A percentile compares a stretch with the other conserved stretches of the same genome.
Evolutionary conservation across 2,113 vertebrate species (phyloP).

Genomic region (Argyrosomus japonicus): DNA sequence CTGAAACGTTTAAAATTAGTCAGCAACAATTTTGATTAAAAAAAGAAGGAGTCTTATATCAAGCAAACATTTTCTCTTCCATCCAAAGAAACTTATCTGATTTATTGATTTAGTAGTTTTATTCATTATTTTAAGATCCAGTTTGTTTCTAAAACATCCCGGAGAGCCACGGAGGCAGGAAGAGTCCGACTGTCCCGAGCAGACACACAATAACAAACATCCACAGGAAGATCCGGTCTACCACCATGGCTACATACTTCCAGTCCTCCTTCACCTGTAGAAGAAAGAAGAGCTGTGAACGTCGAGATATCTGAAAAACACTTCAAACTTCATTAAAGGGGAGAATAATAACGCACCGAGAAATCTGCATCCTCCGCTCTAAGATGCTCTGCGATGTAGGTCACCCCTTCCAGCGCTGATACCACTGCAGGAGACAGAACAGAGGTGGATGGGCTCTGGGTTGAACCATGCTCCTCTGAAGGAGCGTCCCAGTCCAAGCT

Average conservation of each 20-base stretch:
- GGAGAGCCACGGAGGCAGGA: constrained; percentile 87
- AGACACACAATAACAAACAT: constrained; percentile 89
- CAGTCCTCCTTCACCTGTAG: constrained; percentile 89
- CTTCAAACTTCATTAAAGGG: not conserved
- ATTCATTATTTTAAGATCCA: not conserved
- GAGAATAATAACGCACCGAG: constrained; percentile 14
- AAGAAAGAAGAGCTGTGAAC: not conserved
- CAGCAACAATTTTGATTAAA: no score
- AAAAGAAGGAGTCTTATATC: not conserved
- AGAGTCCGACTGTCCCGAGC: constrained; percentile 88
- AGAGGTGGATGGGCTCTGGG: constrained; percentile 26
- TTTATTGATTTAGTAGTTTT: not conserved
- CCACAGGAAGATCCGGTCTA: constrained; percentile 91
- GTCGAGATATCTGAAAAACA: not conserved
- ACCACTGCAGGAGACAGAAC: constrained; percentile 82
- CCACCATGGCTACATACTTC: constrained; percentile 82
- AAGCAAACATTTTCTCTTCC: no score
- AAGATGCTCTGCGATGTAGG: constrained; percentile 90
- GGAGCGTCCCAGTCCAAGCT: not conserved
- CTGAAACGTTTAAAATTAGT: no score
- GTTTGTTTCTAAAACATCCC: constrained; percentile 86
- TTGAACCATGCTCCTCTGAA: not conserved
- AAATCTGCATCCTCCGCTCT: constrained; percentile 88
- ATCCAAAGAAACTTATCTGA: no score
- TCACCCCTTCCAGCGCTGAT: constrained; percentile 88